Conservation (phyloP, 2,797 vertebrate species). For the Antrozous pallidus region DNA sequence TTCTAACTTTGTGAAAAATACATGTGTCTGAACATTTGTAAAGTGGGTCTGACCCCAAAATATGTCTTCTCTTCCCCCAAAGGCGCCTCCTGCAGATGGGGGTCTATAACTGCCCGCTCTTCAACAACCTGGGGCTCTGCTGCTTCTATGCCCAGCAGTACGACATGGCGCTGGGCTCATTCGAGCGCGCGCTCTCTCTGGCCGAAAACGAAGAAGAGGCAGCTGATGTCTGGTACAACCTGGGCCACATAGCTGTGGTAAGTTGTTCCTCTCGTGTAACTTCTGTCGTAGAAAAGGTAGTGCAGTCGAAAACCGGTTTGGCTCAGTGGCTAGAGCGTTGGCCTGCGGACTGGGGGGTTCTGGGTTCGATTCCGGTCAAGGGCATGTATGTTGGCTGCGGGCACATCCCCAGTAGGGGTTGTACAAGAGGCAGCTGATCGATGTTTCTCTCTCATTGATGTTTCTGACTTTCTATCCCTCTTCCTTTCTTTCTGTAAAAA, state of each 20-base stretch:
- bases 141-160: conserved; percentile 99
- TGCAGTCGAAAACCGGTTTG: no score
- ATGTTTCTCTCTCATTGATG: no score
- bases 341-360: no score
- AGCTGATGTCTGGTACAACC: conserved; percentile 98
- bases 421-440: no score
- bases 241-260: conserved; percentile 96
- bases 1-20: conserved; percentile 27
- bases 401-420: no score
- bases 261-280: conserved; percentile 65
- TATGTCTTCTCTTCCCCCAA: conserved; percentile 62
- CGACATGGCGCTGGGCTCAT: conserved; percentile 97
- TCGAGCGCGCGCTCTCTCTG: conserved; percentile 94
- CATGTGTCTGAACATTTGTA: not conserved
- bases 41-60: conserved; percentile 1
- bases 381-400: no score
- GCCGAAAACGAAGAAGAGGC: conserved; percentile 92
- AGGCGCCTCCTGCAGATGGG: conserved; percentile 98
- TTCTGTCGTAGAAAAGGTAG: not conserved
- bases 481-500: no score
- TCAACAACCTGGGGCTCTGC: conserved; percentile 98
- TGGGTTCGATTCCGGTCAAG: no score
- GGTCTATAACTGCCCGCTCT: conserved; percentile 97
- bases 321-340: no score
- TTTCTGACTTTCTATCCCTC: no score